A percentile compares a stretch with the other conserved stretches of the same genome.
These are phyloP conservation scores for Rhabdophis nuchalis DNA, from an alignment of 2,797 vertebrate genomes.

Conservation along the genomic window DNA sequence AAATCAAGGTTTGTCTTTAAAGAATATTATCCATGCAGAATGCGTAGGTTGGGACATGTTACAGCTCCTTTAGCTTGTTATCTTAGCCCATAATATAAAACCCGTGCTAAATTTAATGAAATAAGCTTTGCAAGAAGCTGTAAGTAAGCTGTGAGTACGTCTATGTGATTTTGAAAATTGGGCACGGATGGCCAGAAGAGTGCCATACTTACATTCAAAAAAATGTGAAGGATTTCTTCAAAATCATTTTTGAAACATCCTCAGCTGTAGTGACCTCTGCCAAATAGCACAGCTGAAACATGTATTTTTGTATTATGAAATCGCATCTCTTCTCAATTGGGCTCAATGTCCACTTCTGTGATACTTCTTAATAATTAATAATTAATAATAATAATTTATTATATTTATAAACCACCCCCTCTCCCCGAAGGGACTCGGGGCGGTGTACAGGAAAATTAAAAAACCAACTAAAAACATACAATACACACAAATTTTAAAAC, in stretches of 20 bases:
- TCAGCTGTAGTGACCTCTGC: neutral
- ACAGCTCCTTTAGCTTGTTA: neutral
- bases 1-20: neutral
- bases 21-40: neutral
- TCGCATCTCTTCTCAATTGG: neutral
- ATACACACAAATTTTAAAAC: no score
- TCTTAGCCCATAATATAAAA: neutral
- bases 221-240: neutral
- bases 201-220: neutral
- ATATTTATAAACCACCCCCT: no score
- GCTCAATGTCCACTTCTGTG: neutral
- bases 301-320: neutral
- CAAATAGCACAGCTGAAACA: neutral
- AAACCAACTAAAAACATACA: no score
- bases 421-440: no score
- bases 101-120: neutral
- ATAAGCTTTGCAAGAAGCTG: neutral
- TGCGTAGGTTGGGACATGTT: neutral
- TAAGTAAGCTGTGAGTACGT: neutral
- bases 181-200: neutral
- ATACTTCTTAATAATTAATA: neutral
- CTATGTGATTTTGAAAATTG: neutral
- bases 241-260: neutral
- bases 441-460: no score
- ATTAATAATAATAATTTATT: no score